phyloP scores from a whole-genome alignment of 1,140 invertebrate species.

The Philotrypesis tridentata region DNA sequence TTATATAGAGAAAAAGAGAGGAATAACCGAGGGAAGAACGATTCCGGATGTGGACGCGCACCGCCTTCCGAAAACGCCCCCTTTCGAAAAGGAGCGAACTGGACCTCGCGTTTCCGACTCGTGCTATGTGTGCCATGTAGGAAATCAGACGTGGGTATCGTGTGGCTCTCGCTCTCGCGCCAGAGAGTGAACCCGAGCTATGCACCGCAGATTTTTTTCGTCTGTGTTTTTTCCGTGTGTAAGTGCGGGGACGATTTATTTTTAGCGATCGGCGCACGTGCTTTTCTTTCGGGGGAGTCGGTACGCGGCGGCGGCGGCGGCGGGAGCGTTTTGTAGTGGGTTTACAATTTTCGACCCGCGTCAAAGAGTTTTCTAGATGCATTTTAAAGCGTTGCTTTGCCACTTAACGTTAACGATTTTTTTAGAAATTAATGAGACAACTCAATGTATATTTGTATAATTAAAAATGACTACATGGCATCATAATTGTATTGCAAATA shows the following conservation, averaged over 20 bases:
- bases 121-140: neutral
- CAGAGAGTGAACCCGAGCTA: neutral
- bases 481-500: too few relatives aligned
- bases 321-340: too few relatives aligned
- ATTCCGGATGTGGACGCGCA: conserved; percentile 3
- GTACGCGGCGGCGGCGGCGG: too few relatives aligned
- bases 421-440: too few relatives aligned
- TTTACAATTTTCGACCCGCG: too few relatives aligned
- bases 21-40: too few relatives aligned
- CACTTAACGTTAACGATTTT: too few relatives aligned
- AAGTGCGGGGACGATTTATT: neutral
- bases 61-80: neutral
- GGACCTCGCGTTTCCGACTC: conserved; percentile 6
- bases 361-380: neutral
- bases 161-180: too few relatives aligned
- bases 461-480: too few relatives aligned
- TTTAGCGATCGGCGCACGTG: neutral
- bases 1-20: neutral
- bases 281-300: neutral
- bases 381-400: too few relatives aligned
- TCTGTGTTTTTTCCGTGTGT: neutral
- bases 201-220: neutral
- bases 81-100: conserved; percentile 10
- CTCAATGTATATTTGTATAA: too few relatives aligned
- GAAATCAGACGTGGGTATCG: neutral